Conservation (phyloP, 2,888 invertebrate genomes). For the Coremacera marginata region DNA sequence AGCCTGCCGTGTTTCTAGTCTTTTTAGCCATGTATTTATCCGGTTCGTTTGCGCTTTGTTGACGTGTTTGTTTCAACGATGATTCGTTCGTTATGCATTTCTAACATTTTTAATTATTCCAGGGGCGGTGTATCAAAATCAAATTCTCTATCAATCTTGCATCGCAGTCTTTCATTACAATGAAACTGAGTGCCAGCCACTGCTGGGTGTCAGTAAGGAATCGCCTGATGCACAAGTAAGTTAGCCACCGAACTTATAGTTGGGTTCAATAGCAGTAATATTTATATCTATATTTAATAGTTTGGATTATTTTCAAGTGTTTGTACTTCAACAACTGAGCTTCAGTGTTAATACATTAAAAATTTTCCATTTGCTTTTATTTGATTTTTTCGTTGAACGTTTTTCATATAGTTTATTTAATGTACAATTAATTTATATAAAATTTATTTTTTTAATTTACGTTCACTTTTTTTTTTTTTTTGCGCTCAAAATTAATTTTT, state of each 20-base stretch:
- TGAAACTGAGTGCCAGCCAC: constrained; percentile 72
- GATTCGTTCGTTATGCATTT: neutral
- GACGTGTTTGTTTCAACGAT: neutral
- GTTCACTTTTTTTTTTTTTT: neutral
- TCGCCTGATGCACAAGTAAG: constrained; percentile 71
- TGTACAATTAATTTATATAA: neutral
- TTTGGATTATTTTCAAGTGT: no score
- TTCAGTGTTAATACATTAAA: no score
- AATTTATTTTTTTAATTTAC: no score
- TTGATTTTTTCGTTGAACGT: no score
- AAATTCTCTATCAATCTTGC: constrained; percentile 80
- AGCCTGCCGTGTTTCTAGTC: constrained; percentile 65
- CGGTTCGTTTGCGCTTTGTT: constrained; percentile 51
- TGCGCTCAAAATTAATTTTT: no score
- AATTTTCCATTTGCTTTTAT: no score
- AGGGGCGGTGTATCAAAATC: constrained; percentile 74
- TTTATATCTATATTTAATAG: no score
- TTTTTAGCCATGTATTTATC: constrained; percentile 65
- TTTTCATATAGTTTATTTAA: neutral
- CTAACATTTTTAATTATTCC: neutral
- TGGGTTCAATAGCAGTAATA: neutral
- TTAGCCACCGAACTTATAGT: neutral
- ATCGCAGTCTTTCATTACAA: constrained; percentile 73
- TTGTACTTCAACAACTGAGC: no score
- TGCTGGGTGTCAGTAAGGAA: constrained; percentile 68